These are phyloP conservation scores for Coccyzus lansbergi DNA, from an alignment of 2,797 vertebrate genomes.

Conservation along the genomic window DNA sequence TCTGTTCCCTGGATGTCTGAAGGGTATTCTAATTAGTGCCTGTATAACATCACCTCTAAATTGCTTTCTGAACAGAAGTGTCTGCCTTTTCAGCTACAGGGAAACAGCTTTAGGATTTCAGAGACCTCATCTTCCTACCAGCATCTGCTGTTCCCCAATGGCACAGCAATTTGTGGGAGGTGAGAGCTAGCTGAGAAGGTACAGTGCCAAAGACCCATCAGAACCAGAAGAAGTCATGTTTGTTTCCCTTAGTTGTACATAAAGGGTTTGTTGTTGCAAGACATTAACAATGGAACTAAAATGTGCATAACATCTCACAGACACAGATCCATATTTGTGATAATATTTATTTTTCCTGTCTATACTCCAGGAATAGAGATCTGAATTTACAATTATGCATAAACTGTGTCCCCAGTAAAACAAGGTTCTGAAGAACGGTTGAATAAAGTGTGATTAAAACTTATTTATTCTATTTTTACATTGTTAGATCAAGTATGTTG, in stretches of 20 bases:
- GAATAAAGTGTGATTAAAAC: not conserved
- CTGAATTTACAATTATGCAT: not conserved
- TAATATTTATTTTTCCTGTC: not conserved
- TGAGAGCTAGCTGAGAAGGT: not conserved
- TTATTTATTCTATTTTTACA: not conserved
- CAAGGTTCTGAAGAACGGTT: not conserved
- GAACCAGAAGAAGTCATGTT: not conserved
- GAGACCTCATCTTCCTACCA: not conserved
- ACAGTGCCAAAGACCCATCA: not conserved
- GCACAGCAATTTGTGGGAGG: not conserved
- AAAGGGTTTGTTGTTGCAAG: not conserved
- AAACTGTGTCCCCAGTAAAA: not conserved
- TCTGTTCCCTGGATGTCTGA: not conserved
- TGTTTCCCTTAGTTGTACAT: not conserved
- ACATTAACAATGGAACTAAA: not conserved
- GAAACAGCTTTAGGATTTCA: not conserved
- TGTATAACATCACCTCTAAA: not conserved
- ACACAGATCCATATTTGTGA: not conserved
- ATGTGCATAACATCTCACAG: not conserved
- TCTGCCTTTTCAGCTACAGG: not conserved
- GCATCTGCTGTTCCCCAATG: not conserved
- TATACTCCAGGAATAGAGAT: not conserved
- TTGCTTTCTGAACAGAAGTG: not conserved
- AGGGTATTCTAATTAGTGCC: conserved; percentile 2
- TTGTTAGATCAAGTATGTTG: not conserved